Evolutionary conservation across 2,888 invertebrate species (phyloP).

Genomic region (Trichopria drosophilae): DNA sequence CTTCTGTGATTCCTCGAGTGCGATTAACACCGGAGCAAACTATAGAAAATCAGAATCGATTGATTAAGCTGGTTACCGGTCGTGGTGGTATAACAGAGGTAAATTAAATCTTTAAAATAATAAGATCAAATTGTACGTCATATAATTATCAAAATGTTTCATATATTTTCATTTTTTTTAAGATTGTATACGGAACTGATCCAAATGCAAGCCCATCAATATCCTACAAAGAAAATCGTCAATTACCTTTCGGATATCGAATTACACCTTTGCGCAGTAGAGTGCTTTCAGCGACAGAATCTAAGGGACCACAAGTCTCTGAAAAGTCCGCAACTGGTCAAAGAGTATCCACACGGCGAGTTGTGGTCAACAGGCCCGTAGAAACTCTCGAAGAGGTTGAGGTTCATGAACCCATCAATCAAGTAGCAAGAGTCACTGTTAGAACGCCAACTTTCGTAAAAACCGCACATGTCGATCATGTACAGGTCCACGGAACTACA

Average conservation of each 20-base stretch:
- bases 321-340: conserved; percentile 61
- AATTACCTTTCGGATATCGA: neutral
- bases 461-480: conserved; percentile 58
- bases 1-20: conserved; percentile 48
- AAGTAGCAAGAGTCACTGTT: conserved; percentile 63
- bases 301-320: conserved; percentile 62
- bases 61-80: conserved; percentile 61
- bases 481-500: conserved; percentile 58
- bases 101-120: conserved; percentile 15
- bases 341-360: conserved; percentile 64
- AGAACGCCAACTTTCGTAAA: conserved; percentile 62
- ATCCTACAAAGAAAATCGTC: neutral
- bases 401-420: conserved; percentile 65
- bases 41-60: conserved; percentile 59
- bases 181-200: no score
- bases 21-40: conserved; percentile 53
- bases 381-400: conserved; percentile 66
- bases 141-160: no score
- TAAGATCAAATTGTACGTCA: no score
- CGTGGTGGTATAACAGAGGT: conserved; percentile 57
- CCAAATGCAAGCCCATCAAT: no score
- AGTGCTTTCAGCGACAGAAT: conserved; percentile 64
- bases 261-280: no score
- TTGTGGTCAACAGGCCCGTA: conserved; percentile 66
- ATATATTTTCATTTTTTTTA: no score